Conservation (phyloP, 2,113 vertebrate species). For the Ailurus styani region DNA sequence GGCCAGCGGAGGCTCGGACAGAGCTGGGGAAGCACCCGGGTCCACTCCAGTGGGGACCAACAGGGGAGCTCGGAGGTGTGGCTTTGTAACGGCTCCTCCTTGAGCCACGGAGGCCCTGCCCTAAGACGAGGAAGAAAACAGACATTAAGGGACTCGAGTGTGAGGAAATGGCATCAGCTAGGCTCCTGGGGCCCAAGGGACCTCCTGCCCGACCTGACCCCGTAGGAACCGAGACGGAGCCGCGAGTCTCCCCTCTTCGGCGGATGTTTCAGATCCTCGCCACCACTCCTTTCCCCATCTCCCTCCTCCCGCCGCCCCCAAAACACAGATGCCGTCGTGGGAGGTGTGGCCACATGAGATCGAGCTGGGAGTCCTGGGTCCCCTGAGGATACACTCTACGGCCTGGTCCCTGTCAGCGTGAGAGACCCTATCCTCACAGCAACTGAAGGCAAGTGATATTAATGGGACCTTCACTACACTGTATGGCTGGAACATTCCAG, state of each 20-base stretch:
- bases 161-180: background rate
- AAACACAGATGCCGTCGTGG: background rate
- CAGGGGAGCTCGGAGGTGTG: no score
- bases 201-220: background rate
- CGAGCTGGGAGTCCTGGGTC: background rate
- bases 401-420: no score
- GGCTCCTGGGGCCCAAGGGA: background rate
- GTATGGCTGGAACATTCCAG: background rate
- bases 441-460: background rate
- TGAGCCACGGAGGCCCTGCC: background rate
- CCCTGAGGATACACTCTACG: background rate
- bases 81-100: background rate
- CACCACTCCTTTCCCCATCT: no score
- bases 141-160: background rate
- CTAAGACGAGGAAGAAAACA: background rate
- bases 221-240: background rate
- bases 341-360: background rate
- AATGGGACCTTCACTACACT: rapidly evolving
- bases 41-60: rapidly evolving
- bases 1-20: rapidly evolving
- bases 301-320: background rate
- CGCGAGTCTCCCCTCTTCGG: background rate
- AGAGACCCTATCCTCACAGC: background rate
- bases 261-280: background rate
- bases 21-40: no score